Conservation (phyloP, 2,888 invertebrate genomes). For the Apomyelois bistriatella region DNA sequence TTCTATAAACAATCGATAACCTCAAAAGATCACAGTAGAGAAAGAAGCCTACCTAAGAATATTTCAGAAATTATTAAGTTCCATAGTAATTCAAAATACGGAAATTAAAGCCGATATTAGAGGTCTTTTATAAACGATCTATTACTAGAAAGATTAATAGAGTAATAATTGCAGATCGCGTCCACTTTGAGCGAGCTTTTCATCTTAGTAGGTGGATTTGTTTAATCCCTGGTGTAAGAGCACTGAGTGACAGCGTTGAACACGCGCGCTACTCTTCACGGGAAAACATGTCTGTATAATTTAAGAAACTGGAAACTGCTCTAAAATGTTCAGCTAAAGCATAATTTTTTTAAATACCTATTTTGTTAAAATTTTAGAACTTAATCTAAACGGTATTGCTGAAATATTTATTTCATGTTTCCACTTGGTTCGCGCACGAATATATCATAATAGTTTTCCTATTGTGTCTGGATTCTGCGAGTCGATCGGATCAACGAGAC, state of each 20-base stretch:
- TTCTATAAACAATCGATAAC: too few relatives aligned
- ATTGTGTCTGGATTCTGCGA: too few relatives aligned
- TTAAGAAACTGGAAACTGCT: slow-evolving; percentile 3
- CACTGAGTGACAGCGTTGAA: slow-evolving; percentile 43
- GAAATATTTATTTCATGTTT: too few relatives aligned
- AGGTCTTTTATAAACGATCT: slow-evolving; percentile 10
- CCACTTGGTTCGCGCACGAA: too few relatives aligned
- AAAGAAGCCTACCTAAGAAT: too few relatives aligned
- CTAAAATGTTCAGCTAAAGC: not conserved
- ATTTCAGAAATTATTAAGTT: too few relatives aligned
- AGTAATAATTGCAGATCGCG: slow-evolving; percentile 35
- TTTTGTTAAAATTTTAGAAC: too few relatives aligned
- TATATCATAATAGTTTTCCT: too few relatives aligned
- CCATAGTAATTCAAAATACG: not conserved
- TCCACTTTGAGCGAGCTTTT: slow-evolving; percentile 55
- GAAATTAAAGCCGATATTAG: not conserved
- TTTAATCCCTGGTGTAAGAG: slow-evolving; percentile 51
- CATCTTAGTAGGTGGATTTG: slow-evolving; percentile 62
- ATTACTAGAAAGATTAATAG: slow-evolving; percentile 27
- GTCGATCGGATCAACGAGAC: too few relatives aligned
- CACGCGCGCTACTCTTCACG: slow-evolving; percentile 48
- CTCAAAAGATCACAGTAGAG: too few relatives aligned
- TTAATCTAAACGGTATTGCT: too few relatives aligned
- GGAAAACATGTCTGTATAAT: slow-evolving; percentile 14
- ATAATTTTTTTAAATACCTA: too few relatives aligned